These are phyloP conservation scores for Drosophila miranda DNA, from an alignment of 1,140 invertebrate species.

Conservation along the genomic window DNA sequence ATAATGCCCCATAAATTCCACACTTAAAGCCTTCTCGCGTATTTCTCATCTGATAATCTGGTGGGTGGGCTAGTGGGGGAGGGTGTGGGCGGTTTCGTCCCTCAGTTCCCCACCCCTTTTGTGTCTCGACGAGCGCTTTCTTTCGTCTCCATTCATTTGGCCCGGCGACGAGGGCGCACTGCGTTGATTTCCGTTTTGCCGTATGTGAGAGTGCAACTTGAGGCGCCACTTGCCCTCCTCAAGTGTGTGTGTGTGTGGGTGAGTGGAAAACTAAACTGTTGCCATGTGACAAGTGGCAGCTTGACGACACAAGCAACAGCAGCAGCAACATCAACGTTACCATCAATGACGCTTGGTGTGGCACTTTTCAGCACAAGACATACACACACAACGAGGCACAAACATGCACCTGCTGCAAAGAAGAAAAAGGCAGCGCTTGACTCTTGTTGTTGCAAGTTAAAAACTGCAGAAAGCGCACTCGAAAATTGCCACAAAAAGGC, in stretches of 20 bases:
- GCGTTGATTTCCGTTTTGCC: constrained; percentile 75
- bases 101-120: not conserved
- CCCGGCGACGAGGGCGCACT: constrained; percentile 70
- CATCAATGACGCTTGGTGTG: constrained; percentile 70
- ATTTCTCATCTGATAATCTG: no score
- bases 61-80: no score
- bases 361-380: constrained; percentile 59
- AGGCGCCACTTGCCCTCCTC: constrained; percentile 63
- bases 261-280: constrained; percentile 77
- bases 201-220: constrained; percentile 80
- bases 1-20: no score
- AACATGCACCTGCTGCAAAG: constrained; percentile 48
- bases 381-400: constrained; percentile 60
- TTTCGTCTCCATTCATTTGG: constrained; percentile 67
- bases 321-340: constrained; percentile 61
- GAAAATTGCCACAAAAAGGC: constrained; percentile 72
- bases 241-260: constrained; percentile 50
- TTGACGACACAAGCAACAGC: constrained; percentile 60
- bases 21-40: no score
- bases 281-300: constrained; percentile 79
- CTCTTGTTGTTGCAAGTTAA: constrained; percentile 74
- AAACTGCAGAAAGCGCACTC: constrained; percentile 70
- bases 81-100: no score
- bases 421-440: constrained; percentile 34
- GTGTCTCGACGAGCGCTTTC: not conserved